Conservation (phyloP, 2,888 invertebrate genomes). For the Pteria penguin region DNA sequence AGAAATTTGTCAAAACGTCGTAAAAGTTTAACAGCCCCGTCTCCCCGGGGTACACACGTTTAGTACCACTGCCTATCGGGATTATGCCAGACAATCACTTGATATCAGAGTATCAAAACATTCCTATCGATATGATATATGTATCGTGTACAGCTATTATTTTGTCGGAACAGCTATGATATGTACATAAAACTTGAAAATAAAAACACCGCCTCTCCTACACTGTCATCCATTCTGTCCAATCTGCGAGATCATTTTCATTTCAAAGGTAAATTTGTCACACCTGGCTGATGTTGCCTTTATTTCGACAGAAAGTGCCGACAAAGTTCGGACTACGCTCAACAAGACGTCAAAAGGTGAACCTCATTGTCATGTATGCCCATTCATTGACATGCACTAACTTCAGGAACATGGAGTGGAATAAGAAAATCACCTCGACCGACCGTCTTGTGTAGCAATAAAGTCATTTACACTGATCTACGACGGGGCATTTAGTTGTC, state of each 20-base stretch:
- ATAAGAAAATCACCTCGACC: not conserved
- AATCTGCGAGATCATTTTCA: not conserved
- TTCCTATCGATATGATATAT: too few relatives aligned
- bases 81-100: too few relatives aligned
- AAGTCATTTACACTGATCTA: slow-evolving; percentile 24
- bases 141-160: too few relatives aligned
- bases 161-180: too few relatives aligned
- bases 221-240: too few relatives aligned
- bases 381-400: slow-evolving; percentile 22
- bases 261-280: not conserved
- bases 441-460: slow-evolving; percentile 11
- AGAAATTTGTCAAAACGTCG: too few relatives aligned
- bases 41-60: too few relatives aligned
- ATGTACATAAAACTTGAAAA: too few relatives aligned
- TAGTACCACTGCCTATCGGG: too few relatives aligned
- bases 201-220: too few relatives aligned
- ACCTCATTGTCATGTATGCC: not conserved
- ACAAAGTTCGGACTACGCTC: not conserved
- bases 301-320: not conserved
- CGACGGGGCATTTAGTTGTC: slow-evolving; percentile 16
- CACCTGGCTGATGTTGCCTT: not conserved
- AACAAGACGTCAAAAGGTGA: not conserved
- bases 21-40: too few relatives aligned
- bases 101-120: too few relatives aligned
- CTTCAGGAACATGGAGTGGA: not conserved